phyloP scores from a whole-genome alignment of 2,888 invertebrate genomes.

The Sinotaia quadrata region DNA sequence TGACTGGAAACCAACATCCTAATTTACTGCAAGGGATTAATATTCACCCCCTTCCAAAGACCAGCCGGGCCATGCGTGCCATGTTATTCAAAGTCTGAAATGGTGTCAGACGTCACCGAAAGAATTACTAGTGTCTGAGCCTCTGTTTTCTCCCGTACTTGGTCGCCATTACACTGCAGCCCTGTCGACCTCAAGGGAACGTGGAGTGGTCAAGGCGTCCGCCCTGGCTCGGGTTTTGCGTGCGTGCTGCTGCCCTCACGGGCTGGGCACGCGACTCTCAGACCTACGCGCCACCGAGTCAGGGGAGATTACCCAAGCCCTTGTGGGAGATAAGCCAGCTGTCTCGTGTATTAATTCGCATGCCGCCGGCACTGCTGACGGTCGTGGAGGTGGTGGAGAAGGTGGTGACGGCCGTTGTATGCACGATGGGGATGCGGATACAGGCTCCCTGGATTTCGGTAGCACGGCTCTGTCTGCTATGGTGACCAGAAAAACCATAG shows the following conservation, averaged over 20 bases:
- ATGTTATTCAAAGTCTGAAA: too few species aligned
- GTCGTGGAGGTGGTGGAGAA: not conserved
- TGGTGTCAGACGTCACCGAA: too few species aligned
- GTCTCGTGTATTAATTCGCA: not conserved
- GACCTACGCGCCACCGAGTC: conserved; percentile 25
- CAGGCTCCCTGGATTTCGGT: not conserved
- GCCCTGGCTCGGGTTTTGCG: conserved; percentile 19
- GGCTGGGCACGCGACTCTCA: conserved; percentile 10
- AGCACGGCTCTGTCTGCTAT: not conserved
- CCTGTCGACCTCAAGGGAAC: not conserved
- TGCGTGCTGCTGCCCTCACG: conserved; percentile 17
- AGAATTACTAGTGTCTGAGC: too few species aligned
- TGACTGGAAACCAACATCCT: too few species aligned
- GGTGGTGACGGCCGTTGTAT: conserved; percentile 1
- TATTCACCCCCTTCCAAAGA: too few species aligned
- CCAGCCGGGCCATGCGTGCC: too few species aligned
- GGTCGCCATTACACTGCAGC: too few species aligned
- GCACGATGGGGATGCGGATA: not conserved
- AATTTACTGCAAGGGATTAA: too few species aligned
- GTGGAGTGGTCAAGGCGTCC: conserved; percentile 5
- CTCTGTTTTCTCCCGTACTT: too few species aligned
- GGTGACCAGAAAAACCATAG: too few species aligned
- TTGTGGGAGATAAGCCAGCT: conserved; percentile 22
- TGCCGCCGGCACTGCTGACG: not conserved
- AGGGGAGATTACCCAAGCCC: conserved; percentile 27